phyloP scores from a whole-genome alignment of 1,140 invertebrate species.

The Drosophila fuyamai region DNA sequence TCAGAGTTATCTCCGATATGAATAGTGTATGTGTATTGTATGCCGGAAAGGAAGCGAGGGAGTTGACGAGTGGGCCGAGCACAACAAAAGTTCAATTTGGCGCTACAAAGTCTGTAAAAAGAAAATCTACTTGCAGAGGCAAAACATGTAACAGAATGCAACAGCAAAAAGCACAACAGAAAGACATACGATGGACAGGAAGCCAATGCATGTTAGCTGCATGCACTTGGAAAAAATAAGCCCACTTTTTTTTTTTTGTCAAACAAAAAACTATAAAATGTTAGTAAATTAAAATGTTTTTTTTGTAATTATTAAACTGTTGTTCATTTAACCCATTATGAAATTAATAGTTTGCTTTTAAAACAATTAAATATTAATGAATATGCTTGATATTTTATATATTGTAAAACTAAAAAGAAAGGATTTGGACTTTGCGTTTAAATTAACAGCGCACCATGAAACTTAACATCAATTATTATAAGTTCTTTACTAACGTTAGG shows the following conservation, averaged over 20 bases:
- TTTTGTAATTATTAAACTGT: too few relatives aligned
- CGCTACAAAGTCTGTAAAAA: slow-evolving; percentile 79
- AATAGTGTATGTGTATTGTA: slow-evolving; percentile 12
- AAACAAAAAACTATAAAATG: not conserved
- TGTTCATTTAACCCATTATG: too few relatives aligned
- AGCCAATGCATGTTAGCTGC: slow-evolving; percentile 59
- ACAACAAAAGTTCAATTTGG: slow-evolving; percentile 80
- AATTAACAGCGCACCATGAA: too few relatives aligned
- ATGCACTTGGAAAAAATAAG: slow-evolving; percentile 21
- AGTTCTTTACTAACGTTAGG: too few relatives aligned
- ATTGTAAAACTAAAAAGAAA: too few relatives aligned
- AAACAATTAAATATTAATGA: too few relatives aligned
- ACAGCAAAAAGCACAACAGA: slow-evolving; percentile 35
- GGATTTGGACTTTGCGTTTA: too few relatives aligned
- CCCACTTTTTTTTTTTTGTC: too few relatives aligned
- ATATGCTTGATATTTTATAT: too few relatives aligned
- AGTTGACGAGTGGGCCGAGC: slow-evolving; percentile 22
- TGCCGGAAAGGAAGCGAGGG: slow-evolving; percentile 4
- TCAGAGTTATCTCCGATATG: slow-evolving; percentile 45
- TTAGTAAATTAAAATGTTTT: too few relatives aligned
- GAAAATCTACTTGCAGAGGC: slow-evolving; percentile 66
- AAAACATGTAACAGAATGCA: slow-evolving; percentile 68
- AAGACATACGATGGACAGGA: slow-evolving; percentile 65
- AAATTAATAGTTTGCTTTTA: too few relatives aligned
- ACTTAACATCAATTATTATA: too few relatives aligned